Evolutionary conservation across 2,113 vertebrate genomes (phyloP).

Genomic region (Pseudolaguvia tuberculata): DNA sequence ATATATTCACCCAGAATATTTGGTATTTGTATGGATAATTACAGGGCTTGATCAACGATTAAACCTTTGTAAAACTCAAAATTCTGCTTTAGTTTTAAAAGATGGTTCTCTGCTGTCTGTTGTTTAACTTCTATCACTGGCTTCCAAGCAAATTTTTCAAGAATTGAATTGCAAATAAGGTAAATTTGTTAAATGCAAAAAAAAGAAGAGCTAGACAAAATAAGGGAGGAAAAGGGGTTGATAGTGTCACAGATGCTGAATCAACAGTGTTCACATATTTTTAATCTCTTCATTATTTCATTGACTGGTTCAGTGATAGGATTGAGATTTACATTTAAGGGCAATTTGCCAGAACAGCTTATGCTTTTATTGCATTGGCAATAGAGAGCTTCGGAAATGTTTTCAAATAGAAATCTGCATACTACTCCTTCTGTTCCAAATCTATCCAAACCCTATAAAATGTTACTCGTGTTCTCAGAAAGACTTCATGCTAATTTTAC

Average conservation of each 20-base stretch:
- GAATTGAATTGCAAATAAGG: conserved; percentile 30
- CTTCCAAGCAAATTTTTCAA: conserved; percentile 12
- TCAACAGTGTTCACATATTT: not conserved
- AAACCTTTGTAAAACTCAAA: not conserved
- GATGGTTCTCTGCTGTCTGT: too few relatives aligned
- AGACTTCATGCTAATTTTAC: not conserved
- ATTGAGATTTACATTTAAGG: not conserved
- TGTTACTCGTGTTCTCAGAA: not conserved
- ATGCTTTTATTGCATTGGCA: not conserved
- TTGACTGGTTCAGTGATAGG: not conserved
- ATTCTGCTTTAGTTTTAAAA: not conserved
- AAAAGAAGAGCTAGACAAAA: not conserved
- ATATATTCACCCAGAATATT: too few relatives aligned
- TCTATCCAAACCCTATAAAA: not conserved
- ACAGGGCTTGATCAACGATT: too few relatives aligned
- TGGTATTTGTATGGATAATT: too few relatives aligned
- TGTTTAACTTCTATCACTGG: not conserved
- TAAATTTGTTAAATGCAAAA: conserved; percentile 35
- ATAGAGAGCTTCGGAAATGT: not conserved
- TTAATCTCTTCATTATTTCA: not conserved
- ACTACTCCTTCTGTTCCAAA: not conserved
- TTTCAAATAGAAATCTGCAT: not conserved
- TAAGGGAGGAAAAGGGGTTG: not conserved
- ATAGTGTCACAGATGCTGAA: not conserved
- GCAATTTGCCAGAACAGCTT: not conserved